These are phyloP conservation scores for Boulengeromyrus knoepffleri DNA, from an alignment of 2,113 vertebrate species.

Conservation along the genomic window DNA sequence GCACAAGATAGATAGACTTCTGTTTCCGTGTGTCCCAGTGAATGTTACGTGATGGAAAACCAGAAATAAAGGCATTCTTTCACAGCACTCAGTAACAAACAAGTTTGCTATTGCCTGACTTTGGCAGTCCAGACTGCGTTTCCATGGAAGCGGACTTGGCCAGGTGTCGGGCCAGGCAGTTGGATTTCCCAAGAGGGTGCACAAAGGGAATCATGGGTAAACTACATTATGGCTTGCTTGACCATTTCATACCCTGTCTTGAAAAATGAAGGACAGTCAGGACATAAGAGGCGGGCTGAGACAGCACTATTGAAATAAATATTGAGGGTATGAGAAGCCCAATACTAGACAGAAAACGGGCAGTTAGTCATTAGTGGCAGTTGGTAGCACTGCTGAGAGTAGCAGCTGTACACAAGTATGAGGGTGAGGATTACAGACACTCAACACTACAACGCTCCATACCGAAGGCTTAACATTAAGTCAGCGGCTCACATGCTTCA, in stretches of 20 bases:
- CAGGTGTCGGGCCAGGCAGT: background rate
- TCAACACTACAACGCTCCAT: background rate
- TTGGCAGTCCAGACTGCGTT: background rate
- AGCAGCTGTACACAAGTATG: background rate
- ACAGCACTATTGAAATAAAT: background rate
- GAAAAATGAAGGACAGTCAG: background rate
- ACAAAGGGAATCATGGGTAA: background rate
- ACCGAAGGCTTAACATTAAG: background rate
- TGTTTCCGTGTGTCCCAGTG: background rate
- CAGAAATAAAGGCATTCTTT: background rate
- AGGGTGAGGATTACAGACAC: background rate
- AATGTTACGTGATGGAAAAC: background rate
- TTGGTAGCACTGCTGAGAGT: background rate
- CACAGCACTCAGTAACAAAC: background rate
- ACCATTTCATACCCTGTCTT: background rate
- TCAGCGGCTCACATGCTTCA: background rate
- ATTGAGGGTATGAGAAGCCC: background rate
- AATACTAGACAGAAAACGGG: background rate
- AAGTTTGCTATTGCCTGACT: background rate
- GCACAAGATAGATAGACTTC: background rate
- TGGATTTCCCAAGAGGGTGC: background rate
- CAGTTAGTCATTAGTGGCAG: background rate
- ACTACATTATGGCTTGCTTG: background rate
- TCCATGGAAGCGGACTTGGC: conserved; percentile 6
- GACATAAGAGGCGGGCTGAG: background rate